Percentiles rank a stretch among this genome's conserved stretches.
These are phyloP conservation scores for Cathartes aura DNA, from an alignment of 2,113 vertebrate genomes.

Conservation along the genomic window DNA sequence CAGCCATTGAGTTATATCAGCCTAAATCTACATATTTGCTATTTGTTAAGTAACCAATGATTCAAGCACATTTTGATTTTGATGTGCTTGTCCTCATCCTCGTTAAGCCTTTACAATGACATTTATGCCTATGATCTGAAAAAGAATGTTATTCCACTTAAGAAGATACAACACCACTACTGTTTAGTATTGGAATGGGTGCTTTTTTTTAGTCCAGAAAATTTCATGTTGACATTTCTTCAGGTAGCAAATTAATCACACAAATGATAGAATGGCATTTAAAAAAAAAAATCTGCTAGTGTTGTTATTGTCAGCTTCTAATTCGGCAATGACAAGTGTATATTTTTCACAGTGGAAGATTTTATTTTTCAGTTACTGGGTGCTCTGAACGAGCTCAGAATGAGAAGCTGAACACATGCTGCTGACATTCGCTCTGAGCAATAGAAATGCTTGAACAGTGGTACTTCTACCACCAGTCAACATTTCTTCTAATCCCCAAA, in stretches of 20 bases:
- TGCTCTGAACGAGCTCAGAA: not conserved
- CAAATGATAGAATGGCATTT: not conserved
- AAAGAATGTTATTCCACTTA: not conserved
- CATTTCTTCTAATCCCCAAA: not conserved
- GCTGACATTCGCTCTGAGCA: not conserved
- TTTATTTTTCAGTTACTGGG: not conserved
- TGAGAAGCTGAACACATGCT: not conserved
- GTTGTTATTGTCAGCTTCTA: conserved; percentile 1
- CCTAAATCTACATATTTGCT: not conserved
- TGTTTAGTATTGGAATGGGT: not conserved
- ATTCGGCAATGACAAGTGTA: not conserved
- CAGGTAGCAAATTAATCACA: not conserved
- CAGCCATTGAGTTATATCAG: not conserved
- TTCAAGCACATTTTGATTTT: not conserved
- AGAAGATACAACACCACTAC: not conserved
- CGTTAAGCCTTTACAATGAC: not conserved
- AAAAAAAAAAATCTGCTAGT: not conserved
- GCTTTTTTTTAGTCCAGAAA: not conserved
- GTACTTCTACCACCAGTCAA: not conserved
- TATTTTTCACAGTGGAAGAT: not conserved
- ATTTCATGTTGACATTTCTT: not conserved
- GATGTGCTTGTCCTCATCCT: not conserved
- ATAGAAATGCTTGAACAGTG: not conserved
- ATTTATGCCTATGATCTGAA: not conserved
- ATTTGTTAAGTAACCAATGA: not conserved